phyloP scores from a whole-genome alignment of 2,888 invertebrate genomes.

The Tillus elongatus region DNA sequence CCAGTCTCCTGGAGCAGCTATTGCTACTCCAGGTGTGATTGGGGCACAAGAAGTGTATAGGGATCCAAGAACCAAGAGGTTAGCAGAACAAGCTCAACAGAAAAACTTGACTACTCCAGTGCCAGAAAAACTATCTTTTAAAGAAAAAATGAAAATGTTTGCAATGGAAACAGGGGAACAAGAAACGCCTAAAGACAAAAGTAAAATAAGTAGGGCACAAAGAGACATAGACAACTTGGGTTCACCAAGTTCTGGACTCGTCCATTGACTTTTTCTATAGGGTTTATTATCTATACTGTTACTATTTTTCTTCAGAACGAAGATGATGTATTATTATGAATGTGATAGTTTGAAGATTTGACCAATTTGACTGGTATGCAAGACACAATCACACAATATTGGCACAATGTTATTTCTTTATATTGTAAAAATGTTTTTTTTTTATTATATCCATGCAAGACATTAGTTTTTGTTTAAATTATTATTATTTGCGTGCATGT shows the following conservation, averaged over 20 bases:
- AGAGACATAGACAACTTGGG: slow-evolving; percentile 76
- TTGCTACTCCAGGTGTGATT: slow-evolving; percentile 87
- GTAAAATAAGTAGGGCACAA: slow-evolving; percentile 92
- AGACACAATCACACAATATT: no score
- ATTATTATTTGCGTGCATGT: no score
- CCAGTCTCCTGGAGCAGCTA: slow-evolving; percentile 40
- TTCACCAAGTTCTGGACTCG: slow-evolving; percentile 33
- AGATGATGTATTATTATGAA: not conserved
- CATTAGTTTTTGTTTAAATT: no score
- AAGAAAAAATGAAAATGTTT: slow-evolving; percentile 99
- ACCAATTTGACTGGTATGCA: no score
- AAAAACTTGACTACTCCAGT: slow-evolving; percentile 59
- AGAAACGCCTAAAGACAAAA: slow-evolving; percentile 87
- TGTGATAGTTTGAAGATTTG: no score
- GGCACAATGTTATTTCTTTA: no score
- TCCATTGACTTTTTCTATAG: not conserved
- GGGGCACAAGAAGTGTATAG: slow-evolving; percentile 97
- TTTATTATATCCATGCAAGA: no score
- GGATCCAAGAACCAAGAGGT: slow-evolving; percentile 81
- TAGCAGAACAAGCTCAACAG: slow-evolving; percentile 64
- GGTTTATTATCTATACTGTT: not conserved
- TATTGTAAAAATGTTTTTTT: no score
- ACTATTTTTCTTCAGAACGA: not conserved
- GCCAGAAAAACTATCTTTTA: slow-evolving; percentile 90
- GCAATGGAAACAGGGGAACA: slow-evolving; percentile 93